These are phyloP conservation scores for Varroa destructor DNA, from an alignment of 1,140 invertebrate genomes.

Conservation along the genomic window DNA sequence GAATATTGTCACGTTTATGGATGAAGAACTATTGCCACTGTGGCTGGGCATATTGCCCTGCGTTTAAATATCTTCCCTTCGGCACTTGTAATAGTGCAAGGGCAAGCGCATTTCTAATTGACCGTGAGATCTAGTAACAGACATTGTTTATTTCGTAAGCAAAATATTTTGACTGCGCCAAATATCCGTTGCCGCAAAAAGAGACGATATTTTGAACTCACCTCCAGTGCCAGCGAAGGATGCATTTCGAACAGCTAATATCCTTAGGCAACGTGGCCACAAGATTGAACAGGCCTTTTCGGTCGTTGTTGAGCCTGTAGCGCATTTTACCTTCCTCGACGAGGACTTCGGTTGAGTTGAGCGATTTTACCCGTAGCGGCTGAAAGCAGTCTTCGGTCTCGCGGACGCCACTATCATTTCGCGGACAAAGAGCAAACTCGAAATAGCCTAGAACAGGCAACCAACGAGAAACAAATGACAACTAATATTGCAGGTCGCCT, in stretches of 20 bases:
- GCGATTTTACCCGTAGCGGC: neutral
- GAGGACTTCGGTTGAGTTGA: slow-evolving; percentile 9
- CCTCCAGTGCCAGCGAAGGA: slow-evolving; percentile 40
- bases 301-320: slow-evolving; percentile 6
- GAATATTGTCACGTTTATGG: too few relatives aligned
- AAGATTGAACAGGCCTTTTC: slow-evolving; percentile 33
- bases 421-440: slow-evolving; percentile 66
- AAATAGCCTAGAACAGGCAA: slow-evolving; percentile 53
- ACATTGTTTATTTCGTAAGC: neutral
- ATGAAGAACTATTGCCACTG: too few relatives aligned
- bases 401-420: slow-evolving; percentile 46
- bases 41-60: too few relatives aligned
- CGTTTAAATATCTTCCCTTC: too few relatives aligned
- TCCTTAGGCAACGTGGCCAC: slow-evolving; percentile 37
- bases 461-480: too few relatives aligned
- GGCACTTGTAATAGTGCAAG: too few relatives aligned
- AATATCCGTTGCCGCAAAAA: neutral
- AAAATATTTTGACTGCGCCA: too few relatives aligned
- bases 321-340: slow-evolving; percentile 7
- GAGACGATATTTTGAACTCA: slow-evolving; percentile 35
- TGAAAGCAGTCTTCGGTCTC: slow-evolving; percentile 13
- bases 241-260: slow-evolving; percentile 38
- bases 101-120: too few relatives aligned
- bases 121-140: too few relatives aligned
- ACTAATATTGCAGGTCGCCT: too few relatives aligned